Evolutionary conservation across 2,888 invertebrate species (phyloP).

Genomic region (Gastracanthus pulcherrimus): DNA sequence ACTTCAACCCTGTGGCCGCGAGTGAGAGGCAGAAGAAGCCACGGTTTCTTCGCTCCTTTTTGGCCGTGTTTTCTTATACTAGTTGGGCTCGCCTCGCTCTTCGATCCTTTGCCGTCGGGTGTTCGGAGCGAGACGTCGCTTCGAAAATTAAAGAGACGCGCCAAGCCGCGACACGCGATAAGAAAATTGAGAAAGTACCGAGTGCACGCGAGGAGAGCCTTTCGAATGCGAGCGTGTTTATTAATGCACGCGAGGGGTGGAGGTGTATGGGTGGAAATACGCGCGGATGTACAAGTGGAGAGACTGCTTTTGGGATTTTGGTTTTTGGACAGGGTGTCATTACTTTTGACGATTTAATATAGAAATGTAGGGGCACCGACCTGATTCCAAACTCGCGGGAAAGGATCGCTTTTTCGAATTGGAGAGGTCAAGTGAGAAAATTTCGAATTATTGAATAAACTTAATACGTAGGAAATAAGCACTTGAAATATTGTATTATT

Average conservation of each 20-base stretch:
- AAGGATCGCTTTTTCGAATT: too few species aligned
- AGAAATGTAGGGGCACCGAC: too few species aligned
- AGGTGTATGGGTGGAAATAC: too few species aligned
- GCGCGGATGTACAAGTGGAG: too few species aligned
- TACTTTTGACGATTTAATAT: constrained; percentile 24
- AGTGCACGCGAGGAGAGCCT: not conserved
- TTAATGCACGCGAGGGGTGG: too few species aligned
- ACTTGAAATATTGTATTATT: too few species aligned
- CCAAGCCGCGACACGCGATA: constrained; percentile 29
- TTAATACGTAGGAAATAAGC: too few species aligned
- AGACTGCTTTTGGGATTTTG: too few species aligned
- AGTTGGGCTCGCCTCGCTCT: not conserved
- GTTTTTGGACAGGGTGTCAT: not conserved
- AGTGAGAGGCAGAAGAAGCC: constrained; percentile 8
- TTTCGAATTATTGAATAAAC: too few species aligned
- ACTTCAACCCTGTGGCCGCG: not conserved
- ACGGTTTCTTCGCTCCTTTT: not conserved
- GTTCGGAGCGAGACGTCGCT: too few species aligned
- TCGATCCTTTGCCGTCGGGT: not conserved
- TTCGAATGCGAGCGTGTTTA: not conserved
- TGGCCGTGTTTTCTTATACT: not conserved
- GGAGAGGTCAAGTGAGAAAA: too few species aligned
- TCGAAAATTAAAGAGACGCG: constrained; percentile 50
- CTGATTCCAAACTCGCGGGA: too few species aligned
- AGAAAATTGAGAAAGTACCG: constrained; percentile 32